Evolutionary conservation across 2,888 invertebrate genomes (phyloP).

Genomic region (Dryadula phaetusa): DNA sequence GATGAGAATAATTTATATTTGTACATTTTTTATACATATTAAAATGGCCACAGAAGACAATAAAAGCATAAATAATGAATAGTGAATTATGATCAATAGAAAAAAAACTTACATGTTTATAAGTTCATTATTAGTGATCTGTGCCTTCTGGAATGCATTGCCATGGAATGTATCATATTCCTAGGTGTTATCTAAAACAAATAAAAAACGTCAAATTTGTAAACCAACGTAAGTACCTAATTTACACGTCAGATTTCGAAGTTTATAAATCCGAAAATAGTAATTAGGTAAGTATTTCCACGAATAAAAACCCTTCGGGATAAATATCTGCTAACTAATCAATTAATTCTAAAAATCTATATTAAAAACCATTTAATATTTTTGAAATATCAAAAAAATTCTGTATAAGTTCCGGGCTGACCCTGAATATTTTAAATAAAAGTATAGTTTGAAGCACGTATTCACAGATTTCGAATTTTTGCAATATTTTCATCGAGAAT

Average conservation of each 20-base stretch:
- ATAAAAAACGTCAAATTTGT: background rate
- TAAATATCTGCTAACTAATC: too few relatives aligned
- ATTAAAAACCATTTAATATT: background rate
- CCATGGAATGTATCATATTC: slow-evolving; percentile 18
- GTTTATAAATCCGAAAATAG: too few relatives aligned
- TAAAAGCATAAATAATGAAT: background rate
- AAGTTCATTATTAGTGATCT: background rate
- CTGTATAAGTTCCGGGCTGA: slow-evolving; percentile 1
- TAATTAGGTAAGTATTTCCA: too few relatives aligned
- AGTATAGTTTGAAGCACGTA: background rate
- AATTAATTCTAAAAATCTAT: background rate
- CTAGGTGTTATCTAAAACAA: slow-evolving; percentile 12
- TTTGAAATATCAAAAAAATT: background rate
- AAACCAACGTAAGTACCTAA: background rate
- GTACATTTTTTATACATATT: too few relatives aligned
- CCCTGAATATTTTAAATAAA: slow-evolving; percentile 7
- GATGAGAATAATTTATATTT: too few relatives aligned
- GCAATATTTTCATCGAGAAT: slow-evolving; percentile 10
- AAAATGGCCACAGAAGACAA: background rate
- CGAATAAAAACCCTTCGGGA: too few relatives aligned
- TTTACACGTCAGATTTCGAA: background rate
- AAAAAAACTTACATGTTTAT: slow-evolving; percentile 5
- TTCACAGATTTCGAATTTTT: slow-evolving; percentile 1
- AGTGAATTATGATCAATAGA: background rate
- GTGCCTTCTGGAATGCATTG: slow-evolving; percentile 11